Conservation (phyloP, 1,140 invertebrate species). For the Battus philenor region DNA sequence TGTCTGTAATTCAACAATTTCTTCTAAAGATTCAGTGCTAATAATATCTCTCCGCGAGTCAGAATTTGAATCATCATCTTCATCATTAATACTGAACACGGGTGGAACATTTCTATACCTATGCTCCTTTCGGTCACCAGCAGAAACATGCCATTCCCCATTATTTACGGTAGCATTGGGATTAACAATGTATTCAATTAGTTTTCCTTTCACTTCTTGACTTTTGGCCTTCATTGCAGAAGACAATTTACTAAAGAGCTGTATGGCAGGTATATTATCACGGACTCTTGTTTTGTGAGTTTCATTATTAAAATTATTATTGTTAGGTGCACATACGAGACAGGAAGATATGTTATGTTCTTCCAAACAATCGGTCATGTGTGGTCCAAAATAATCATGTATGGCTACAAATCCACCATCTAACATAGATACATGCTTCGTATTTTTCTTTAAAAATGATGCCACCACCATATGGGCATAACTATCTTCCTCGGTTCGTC, state of each 20-base stretch:
- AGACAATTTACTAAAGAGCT: conserved; percentile 87
- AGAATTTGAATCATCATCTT: conserved; percentile 82
- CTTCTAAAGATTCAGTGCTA: conserved; percentile 51
- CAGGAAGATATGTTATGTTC: conserved; percentile 89
- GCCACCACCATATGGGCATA: conserved; percentile 99
- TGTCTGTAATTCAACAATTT: conserved; percentile 63
- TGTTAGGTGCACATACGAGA: conserved; percentile 85
- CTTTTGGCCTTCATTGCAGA: conserved; percentile 92
- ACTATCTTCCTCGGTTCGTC: conserved; percentile 95
- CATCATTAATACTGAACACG: conserved; percentile 97
- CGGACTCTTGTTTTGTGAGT: conserved; percentile 39
- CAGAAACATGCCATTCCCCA: conserved; percentile 86
- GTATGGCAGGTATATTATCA: conserved; percentile 74
- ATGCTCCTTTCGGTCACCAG: conserved; percentile 88
- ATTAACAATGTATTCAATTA: conserved; percentile 96
- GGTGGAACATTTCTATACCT: conserved; percentile 92
- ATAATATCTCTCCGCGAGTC: conserved; percentile 42
- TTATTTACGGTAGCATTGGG: conserved; percentile 79
- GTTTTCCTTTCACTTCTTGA: conserved; percentile 93
- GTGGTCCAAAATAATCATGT: conserved; percentile 89
- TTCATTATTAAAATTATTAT: conserved; percentile 61
- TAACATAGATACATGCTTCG: conserved; percentile 93
- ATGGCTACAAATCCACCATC: conserved; percentile 94
- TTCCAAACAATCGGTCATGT: conserved; percentile 85
- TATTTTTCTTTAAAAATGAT: conserved; percentile 96